Percentiles rank a stretch among this genome's conserved stretches.
Evolutionary conservation across 2,888 invertebrate genomes (phyloP).

Genomic region (Aphrophora alni): DNA sequence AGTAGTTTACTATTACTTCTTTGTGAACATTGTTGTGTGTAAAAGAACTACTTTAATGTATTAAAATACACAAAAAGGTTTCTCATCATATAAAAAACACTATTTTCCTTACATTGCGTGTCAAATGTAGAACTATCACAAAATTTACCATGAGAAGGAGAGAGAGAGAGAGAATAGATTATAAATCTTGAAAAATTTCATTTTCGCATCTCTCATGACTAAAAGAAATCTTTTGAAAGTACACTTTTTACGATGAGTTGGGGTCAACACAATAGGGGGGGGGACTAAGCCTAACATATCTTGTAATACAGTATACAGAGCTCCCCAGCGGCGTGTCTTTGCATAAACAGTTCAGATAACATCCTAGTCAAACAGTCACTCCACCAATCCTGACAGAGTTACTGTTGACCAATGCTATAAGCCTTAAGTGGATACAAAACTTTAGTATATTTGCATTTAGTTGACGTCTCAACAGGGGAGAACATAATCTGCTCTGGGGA

Average conservation of each 20-base stretch:
- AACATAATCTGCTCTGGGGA: no score
- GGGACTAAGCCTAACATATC: conserved; percentile 4
- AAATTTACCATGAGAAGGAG: no score
- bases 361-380: not conserved
- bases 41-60: no score
- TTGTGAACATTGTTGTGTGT: no score
- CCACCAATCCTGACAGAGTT: not conserved
- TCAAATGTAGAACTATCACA: no score
- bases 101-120: no score
- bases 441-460: no score
- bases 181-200: not conserved
- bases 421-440: not conserved
- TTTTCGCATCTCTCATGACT: not conserved
- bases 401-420: not conserved
- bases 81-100: no score
- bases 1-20: no score
- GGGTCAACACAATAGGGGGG: not conserved
- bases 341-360: not conserved
- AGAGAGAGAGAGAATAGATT: no score
- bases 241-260: not conserved
- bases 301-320: not conserved
- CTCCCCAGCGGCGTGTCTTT: not conserved
- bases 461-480: no score
- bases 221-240: not conserved
- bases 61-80: no score